phyloP scores from a whole-genome alignment of 2,797 vertebrate species.

The Allobates femoralis region DNA sequence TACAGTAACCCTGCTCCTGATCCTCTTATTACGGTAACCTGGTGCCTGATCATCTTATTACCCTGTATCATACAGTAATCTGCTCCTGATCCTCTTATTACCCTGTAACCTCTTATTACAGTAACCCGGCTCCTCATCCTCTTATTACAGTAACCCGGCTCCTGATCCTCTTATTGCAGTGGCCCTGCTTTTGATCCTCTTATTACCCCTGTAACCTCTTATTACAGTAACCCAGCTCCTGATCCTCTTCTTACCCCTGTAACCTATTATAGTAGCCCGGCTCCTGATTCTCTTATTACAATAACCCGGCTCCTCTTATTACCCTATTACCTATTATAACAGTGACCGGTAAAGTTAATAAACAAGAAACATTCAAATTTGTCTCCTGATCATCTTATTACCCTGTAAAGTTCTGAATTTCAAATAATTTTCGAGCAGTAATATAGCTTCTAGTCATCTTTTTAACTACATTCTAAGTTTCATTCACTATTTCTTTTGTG shows the following conservation, averaged over 20 bases:
- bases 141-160: too few relatives aligned
- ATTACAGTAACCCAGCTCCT: slow-evolving; percentile 16
- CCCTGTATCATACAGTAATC: slow-evolving; percentile 23
- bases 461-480: background rate
- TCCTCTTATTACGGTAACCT: slow-evolving; percentile 13
- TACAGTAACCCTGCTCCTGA: slow-evolving; percentile 27
- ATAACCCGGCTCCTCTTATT: too few relatives aligned
- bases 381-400: too few relatives aligned
- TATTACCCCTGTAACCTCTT: background rate
- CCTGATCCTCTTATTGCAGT: slow-evolving; percentile 22
- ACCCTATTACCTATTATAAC: too few relatives aligned
- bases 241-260: background rate
- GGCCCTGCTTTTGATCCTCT: background rate
- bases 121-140: background rate
- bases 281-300: too few relatives aligned
- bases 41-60: background rate
- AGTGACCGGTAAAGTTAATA: too few relatives aligned
- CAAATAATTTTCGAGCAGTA: too few relatives aligned
- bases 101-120: slow-evolving; percentile 35
- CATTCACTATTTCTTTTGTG: background rate
- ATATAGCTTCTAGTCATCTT: background rate
- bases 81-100: too few relatives aligned
- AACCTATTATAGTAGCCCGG: too few relatives aligned
- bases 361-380: too few relatives aligned
- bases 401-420: too few relatives aligned